Conservation (phyloP, 2,888 invertebrate genomes). For the Nomada lathburiana region DNA sequence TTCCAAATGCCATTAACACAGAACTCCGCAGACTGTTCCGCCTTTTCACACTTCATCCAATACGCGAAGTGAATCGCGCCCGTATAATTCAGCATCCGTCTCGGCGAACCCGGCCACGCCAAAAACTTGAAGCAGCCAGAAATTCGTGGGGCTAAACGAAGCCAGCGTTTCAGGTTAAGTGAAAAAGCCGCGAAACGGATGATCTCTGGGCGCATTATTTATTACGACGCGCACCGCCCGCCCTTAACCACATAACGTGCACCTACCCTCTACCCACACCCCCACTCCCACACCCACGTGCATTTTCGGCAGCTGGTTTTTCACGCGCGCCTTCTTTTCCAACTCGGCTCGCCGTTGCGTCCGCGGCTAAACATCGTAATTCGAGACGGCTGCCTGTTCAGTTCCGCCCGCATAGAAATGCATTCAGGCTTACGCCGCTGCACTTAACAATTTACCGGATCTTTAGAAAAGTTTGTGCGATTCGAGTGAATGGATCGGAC, state of each 20-base stretch:
- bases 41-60: slow-evolving; percentile 1
- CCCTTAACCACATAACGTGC: not conserved
- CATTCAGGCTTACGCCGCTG: slow-evolving; percentile 42
- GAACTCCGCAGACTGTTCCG: not conserved
- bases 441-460: slow-evolving; percentile 56
- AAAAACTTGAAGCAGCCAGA: not conserved
- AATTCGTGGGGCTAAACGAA: not conserved
- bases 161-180: slow-evolving; percentile 1
- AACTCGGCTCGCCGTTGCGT: not conserved
- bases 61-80: slow-evolving; percentile 1
- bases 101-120: not conserved
- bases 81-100: not conserved
- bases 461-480: slow-evolving; percentile 45
- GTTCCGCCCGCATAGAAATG: slow-evolving; percentile 8
- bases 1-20: not conserved
- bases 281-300: not conserved
- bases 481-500: slow-evolving; percentile 43
- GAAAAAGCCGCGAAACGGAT: slow-evolving; percentile 14
- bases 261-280: not conserved
- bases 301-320: slow-evolving; percentile 34
- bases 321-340: slow-evolving; percentile 11
- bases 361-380: slow-evolving; percentile 45
- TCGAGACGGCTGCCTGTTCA: slow-evolving; percentile 31
- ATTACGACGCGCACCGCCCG: slow-evolving; percentile 27
- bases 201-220: slow-evolving; percentile 23